Base-by-base conservation (phyloP, 2,888 invertebrate species). In the Anodontia alba region DNA sequence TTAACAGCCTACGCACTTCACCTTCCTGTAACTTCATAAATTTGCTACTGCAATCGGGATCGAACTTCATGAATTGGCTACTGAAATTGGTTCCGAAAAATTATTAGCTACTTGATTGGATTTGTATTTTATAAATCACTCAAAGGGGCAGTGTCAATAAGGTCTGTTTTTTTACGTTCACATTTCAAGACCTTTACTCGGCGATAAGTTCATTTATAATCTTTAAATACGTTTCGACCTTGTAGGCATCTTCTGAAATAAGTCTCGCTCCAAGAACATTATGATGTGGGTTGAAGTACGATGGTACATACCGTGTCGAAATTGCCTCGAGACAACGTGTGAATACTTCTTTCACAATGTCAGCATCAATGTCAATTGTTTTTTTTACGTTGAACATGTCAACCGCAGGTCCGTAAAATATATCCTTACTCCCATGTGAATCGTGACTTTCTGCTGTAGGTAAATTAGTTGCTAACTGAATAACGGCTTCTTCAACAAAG, bases 261-360 rank as follows among this genome's bases (percentile, higher is more conserved):
- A 80, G 23, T 1, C 73, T 62, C 3, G 57, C 49, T 31, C 81
- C 79, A 23, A 84, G 49, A 1, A 84, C 79, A 74, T 84, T 81
- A 23, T 84, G 84, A 23, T 54, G 43, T 7, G 66, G 69, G 46
- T 84, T 84, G 36, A 84, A 84, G 7, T 79, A 76, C 10, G 84
- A 84, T 3, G 84, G 84, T 20, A 84, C 79, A 71, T 74, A 81
- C 67, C 38, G 33, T 26, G 74, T 62, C 17, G 38, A 33, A 0
- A 84, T 62, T 38, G 73, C 46, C 12, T 76, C 72, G 10, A 74
- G 66, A 73, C 81, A 79, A 15, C 73, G 70, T 0, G 17, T 26
- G 51, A 81, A 77, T 0, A 84, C 77, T 8, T 75, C 75, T 0
- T 42, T 42, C 15, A 84, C 84, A 0, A 84, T 38, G 0, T 68